These are phyloP conservation scores for Nomada goodeniana DNA, from an alignment of 2,888 invertebrate species.

Conservation along the genomic window DNA sequence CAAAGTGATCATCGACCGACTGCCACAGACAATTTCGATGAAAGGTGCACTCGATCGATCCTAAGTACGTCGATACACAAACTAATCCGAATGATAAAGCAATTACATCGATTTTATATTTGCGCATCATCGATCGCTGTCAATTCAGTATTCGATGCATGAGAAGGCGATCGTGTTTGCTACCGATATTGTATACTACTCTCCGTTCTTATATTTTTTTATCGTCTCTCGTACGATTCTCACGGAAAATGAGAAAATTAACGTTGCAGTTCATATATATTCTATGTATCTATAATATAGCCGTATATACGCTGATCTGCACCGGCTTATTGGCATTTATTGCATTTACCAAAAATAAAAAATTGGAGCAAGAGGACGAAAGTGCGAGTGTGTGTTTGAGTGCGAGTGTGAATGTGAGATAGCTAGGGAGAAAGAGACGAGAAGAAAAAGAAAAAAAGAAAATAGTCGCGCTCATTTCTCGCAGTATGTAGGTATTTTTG, in stretches of 20 bases:
- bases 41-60: constrained; percentile 15
- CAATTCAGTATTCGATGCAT: constrained; percentile 35
- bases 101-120: constrained; percentile 47
- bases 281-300: constrained; percentile 60
- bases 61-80: background rate
- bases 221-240: constrained; percentile 57
- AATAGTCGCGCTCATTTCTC: constrained; percentile 25
- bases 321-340: constrained; percentile 61
- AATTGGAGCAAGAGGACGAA: constrained; percentile 10
- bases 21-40: constrained; percentile 11
- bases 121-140: constrained; percentile 33
- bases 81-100: constrained; percentile 20
- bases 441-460: constrained; percentile 24
- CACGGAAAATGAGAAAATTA: constrained; percentile 48
- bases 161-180: constrained; percentile 41
- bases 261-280: constrained; percentile 61
- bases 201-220: constrained; percentile 62
- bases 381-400: constrained; percentile 4
- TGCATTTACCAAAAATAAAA: constrained; percentile 42
- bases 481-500: constrained; percentile 11
- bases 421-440: background rate
- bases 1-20: constrained; percentile 30
- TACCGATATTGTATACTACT: constrained; percentile 50
- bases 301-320: constrained; percentile 55
- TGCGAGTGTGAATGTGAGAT: background rate